These are phyloP conservation scores for Phyllotis vaccarum DNA, from an alignment of 2,797 vertebrate genomes.

Conservation along the genomic window DNA sequence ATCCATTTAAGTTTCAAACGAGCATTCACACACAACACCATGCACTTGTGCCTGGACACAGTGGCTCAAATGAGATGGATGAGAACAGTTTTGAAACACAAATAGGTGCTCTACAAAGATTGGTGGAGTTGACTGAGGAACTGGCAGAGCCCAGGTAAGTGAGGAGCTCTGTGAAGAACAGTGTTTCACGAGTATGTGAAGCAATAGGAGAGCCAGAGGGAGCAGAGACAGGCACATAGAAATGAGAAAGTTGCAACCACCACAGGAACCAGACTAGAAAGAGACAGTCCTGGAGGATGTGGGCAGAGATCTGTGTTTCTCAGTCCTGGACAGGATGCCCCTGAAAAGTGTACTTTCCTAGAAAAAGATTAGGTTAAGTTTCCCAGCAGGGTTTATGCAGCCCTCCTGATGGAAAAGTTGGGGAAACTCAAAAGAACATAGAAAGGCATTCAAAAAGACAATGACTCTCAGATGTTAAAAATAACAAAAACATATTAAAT, in stretches of 20 bases:
- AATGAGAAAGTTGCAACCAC: neutral
- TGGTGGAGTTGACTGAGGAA: rapidly evolving
- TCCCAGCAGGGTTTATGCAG: neutral
- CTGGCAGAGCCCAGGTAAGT: rapidly evolving
- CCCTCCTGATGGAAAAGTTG: neutral
- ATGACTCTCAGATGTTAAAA: neutral
- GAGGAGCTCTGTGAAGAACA: neutral
- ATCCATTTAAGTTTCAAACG: neutral
- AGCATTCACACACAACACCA: rapidly evolving
- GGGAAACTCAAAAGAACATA: neutral
- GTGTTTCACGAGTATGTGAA: neutral
- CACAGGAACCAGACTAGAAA: neutral
- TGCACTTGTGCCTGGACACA: neutral
- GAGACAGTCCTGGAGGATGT: neutral
- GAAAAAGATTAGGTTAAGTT: neutral
- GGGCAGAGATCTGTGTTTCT: neutral
- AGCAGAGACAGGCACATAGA: too few relatives aligned
- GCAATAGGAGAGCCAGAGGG: rapidly evolving
- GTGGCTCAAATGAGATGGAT: rapidly evolving
- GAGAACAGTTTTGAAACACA: neutral
- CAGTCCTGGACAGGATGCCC: neutral
- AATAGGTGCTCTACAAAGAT: rapidly evolving
- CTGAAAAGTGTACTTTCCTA: neutral
- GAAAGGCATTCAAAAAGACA: neutral
- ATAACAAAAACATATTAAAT: neutral